Evolutionary conservation across 1,140 invertebrate genomes (phyloP), one percentile per base, ranked within the genome.

Genomic region (Hyles vespertilio): DNA sequence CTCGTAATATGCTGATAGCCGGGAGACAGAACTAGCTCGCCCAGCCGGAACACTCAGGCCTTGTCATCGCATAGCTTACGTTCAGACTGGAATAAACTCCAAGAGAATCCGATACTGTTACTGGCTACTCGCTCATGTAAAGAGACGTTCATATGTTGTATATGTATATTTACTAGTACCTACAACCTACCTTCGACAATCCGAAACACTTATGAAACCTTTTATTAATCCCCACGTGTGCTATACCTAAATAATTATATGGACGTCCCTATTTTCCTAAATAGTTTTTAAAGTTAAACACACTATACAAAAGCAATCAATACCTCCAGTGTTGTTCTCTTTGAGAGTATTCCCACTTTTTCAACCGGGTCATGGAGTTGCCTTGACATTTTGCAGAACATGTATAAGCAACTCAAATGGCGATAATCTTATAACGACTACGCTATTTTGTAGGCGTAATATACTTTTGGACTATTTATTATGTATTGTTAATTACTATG

Each of bases 381-480:
- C 81, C 77, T 84, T 77, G 73, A 72, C 79, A 79, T 79, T 75
- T 75, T 67, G 54, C 67, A 61, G 58, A 67, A 81, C 59, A 76
- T 77, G 71, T 78, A 66, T 71, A 70, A 72, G 83, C 81, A 87
- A 84, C 84, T 89, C 84, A 79, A 76, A 74, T 81, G 85, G 77
- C 79, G 79, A 81, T 87, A 81, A 84, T 84, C 86, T 88, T 86
- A 87, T 88, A 89, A 86, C 84, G 83, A 86, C 86, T 89, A 89
- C 86, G 86, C 83, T 89, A 84, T 87, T 89, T 87, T 89, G 86
- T 89, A 89, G 83, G 83, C 86, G 86, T 89, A 87, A 89, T 89
- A 89, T 89, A 89, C 86, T 89, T 89, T 89, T 89, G 81, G 86
- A 89, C 86, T 89, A 89, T 89, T 89, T 89, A 89, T 89, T 89